A percentile compares a stretch with the other conserved stretches of the same genome.
These are phyloP conservation scores for Julus scandinavius DNA, from an alignment of 2,888 invertebrate species.

Conservation along the genomic window DNA sequence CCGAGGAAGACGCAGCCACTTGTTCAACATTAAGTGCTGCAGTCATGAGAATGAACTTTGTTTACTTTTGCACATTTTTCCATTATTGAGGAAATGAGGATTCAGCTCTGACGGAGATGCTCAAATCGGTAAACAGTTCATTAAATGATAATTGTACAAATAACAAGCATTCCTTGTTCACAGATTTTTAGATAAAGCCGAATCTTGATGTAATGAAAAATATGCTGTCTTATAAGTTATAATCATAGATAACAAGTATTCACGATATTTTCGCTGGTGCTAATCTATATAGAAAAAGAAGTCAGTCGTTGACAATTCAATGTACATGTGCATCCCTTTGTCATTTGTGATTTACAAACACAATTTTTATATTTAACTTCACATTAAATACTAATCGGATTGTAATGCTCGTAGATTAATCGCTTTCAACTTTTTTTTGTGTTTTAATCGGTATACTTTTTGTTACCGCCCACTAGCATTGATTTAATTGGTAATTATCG, in stretches of 20 bases:
- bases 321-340: too few relatives aligned
- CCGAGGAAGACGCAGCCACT: neutral
- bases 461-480: too few relatives aligned
- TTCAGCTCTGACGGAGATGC: neutral
- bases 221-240: neutral
- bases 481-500: too few relatives aligned
- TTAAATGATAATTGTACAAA: conserved; percentile 4
- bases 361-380: too few relatives aligned
- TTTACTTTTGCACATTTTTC: neutral
- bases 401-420: too few relatives aligned
- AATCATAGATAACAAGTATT: neutral
- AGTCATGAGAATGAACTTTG: neutral
- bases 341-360: too few relatives aligned
- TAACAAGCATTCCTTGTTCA: conserved; percentile 7
- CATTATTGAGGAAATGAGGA: conserved; percentile 17
- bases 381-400: too few relatives aligned
- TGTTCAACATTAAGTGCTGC: neutral
- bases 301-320: too few relatives aligned
- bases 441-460: too few relatives aligned
- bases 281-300: neutral
- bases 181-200: neutral
- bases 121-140: neutral
- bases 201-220: neutral
- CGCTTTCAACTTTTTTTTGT: too few relatives aligned
- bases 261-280: neutral